Conservation (phyloP, 23 tunicate species). For the Diplosoma virens region DNA sequence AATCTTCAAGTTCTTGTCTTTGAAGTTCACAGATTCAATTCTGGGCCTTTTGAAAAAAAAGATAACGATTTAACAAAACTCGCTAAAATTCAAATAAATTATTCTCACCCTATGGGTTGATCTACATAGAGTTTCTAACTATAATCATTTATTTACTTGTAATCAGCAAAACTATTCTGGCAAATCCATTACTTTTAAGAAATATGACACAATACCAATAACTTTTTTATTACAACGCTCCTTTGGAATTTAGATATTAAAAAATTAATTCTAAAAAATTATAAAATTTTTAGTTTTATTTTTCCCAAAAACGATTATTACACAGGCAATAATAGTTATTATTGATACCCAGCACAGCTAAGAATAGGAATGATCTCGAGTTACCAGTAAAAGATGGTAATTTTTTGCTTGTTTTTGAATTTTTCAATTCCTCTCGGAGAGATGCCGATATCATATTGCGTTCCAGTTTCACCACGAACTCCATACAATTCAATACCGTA, state of each 20-base stretch:
- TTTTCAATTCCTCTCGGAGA: slow-evolving; percentile 88
- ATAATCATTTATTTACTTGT: too few relatives aligned
- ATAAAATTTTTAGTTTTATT: not conserved
- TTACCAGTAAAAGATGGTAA: slow-evolving; percentile 74
- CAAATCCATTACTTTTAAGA: too few relatives aligned
- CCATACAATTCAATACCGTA: slow-evolving; percentile 79
- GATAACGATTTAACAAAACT: not conserved
- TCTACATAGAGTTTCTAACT: too few relatives aligned
- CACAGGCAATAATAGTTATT: not conserved
- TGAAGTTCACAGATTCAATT: slow-evolving; percentile 55
- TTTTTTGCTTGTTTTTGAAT: slow-evolving; percentile 63
- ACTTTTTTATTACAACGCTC: too few relatives aligned
- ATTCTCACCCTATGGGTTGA: too few relatives aligned
- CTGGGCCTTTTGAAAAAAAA: slow-evolving; percentile 30
- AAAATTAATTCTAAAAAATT: not conserved
- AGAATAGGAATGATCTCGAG: not conserved
- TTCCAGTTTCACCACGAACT: slow-evolving; percentile 59
- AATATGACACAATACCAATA: too few relatives aligned
- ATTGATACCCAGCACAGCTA: not conserved
- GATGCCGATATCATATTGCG: slow-evolving; percentile 60
- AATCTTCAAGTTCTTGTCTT: slow-evolving; percentile 45
- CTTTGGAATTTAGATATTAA: too few relatives aligned
- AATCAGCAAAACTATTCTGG: too few relatives aligned
- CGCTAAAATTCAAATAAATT: too few relatives aligned
- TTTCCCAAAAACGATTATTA: not conserved